These are phyloP conservation scores for Notothenia rossii DNA, from an alignment of 2,113 vertebrate species.

Conservation along the genomic window DNA sequence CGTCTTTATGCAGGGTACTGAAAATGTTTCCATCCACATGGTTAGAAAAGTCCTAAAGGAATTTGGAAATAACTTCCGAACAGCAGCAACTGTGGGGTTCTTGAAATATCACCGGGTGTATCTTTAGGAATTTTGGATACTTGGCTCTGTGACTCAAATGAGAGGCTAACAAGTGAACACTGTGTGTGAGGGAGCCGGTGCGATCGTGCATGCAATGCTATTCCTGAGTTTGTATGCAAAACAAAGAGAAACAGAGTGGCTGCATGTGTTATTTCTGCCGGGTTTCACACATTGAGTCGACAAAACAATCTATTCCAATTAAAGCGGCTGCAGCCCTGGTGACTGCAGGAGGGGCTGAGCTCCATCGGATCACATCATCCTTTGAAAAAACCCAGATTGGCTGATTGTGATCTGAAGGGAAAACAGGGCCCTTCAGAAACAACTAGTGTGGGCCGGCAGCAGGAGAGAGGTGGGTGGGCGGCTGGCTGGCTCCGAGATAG, in stretches of 20 bases:
- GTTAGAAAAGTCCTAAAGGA: background rate
- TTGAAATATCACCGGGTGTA: background rate
- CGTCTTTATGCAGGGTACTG: background rate
- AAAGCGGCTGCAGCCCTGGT: slow-evolving; percentile 65
- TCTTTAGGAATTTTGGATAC: background rate
- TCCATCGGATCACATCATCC: slow-evolving; percentile 75
- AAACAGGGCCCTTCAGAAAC: slow-evolving; percentile 66
- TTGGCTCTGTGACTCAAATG: background rate
- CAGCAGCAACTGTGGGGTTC: background rate
- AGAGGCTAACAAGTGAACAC: background rate
- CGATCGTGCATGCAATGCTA: background rate
- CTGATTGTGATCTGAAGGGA: slow-evolving; percentile 68
- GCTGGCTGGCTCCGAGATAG: slow-evolving; percentile 31
- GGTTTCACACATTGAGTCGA: slow-evolving; percentile 72
- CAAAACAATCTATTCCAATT: slow-evolving; percentile 83
- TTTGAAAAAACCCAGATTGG: slow-evolving; percentile 65
- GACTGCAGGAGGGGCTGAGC: slow-evolving; percentile 59
- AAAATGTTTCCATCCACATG: background rate
- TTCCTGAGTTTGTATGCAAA: slow-evolving; percentile 32
- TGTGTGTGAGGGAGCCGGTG: background rate
- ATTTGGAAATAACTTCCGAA: background rate
- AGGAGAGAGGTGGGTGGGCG: slow-evolving; percentile 10
- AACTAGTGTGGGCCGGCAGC: slow-evolving; percentile 47
- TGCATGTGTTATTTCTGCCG: slow-evolving; percentile 70
- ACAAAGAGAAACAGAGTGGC: slow-evolving; percentile 29